phyloP scores from a whole-genome alignment of 2,888 invertebrate species.

The Pollenia amentaria region DNA sequence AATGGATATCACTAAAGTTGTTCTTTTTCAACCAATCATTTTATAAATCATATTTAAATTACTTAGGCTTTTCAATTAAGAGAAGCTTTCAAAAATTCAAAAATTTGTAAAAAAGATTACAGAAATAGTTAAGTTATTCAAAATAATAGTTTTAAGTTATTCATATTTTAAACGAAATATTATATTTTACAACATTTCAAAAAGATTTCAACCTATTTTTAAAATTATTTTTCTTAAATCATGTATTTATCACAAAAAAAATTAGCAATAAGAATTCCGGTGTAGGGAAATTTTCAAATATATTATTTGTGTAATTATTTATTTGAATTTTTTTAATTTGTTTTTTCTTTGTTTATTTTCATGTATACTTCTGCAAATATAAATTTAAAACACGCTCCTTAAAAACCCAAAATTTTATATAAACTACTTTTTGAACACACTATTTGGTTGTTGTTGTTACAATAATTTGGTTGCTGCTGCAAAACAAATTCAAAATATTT shows the following conservation, averaged over 20 bases:
- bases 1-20: neutral
- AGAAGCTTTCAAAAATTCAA: neutral
- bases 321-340: constrained; percentile 46
- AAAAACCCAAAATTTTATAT: constrained; percentile 23
- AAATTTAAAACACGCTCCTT: constrained; percentile 61
- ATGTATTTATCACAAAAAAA: neutral
- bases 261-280: constrained; percentile 39
- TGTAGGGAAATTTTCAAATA: constrained; percentile 47
- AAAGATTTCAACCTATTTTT: too few species aligned
- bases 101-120: neutral
- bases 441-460: constrained; percentile 66
- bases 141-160: neutral
- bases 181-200: too few species aligned
- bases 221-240: too few species aligned
- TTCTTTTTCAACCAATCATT: neutral
- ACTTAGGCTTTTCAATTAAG: neutral
- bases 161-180: neutral
- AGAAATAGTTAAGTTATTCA: neutral
- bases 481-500: constrained; percentile 41
- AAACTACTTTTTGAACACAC: constrained; percentile 35
- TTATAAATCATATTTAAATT: too few species aligned
- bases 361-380: constrained; percentile 75
- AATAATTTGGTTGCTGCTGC: constrained; percentile 70
- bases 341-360: constrained; percentile 73
- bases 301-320: constrained; percentile 25